Percentiles rank a stretch among this genome's conserved stretches.
Conservation (phyloP, 2,888 invertebrate species). For the Exephanes ischioxanthus region DNA sequence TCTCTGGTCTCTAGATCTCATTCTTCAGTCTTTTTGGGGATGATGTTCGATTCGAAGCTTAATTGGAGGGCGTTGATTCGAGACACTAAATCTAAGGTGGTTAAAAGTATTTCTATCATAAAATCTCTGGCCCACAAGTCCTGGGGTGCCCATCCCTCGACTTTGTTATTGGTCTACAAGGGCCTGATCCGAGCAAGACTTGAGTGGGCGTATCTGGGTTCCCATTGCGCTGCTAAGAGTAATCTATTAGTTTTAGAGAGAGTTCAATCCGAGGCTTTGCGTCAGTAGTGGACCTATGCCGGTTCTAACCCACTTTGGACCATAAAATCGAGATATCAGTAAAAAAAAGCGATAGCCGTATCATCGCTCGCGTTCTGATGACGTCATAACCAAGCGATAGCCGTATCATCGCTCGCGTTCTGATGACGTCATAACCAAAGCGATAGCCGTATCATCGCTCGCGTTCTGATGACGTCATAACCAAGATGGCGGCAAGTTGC, state of each 20-base stretch:
- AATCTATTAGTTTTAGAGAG: background rate
- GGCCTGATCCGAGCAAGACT: slow-evolving; percentile 20
- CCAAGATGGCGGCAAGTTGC: too few species aligned
- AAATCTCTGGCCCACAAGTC: slow-evolving; percentile 11
- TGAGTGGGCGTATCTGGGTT: background rate
- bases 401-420: too few species aligned
- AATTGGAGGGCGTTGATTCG: slow-evolving; percentile 26
- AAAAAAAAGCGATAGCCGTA: too few species aligned
- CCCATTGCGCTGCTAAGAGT: background rate
- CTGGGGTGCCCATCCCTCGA: slow-evolving; percentile 30
- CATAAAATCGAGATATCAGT: too few species aligned
- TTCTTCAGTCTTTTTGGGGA: slow-evolving; percentile 5
- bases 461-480: too few species aligned
- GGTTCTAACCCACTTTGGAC: too few species aligned
- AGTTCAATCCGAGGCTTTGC: background rate
- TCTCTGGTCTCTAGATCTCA: background rate
- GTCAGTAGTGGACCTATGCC: too few species aligned
- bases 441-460: too few species aligned
- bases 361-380: too few species aligned
- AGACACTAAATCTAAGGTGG: background rate
- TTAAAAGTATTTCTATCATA: background rate
- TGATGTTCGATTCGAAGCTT: slow-evolving; percentile 11
- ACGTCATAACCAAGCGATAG: too few species aligned
- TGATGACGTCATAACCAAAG: too few species aligned
- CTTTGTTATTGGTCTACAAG: slow-evolving; percentile 30